These are phyloP conservation scores for Magallana ariakensis DNA, from an alignment of 1,140 invertebrate species.

Conservation along the genomic window DNA sequence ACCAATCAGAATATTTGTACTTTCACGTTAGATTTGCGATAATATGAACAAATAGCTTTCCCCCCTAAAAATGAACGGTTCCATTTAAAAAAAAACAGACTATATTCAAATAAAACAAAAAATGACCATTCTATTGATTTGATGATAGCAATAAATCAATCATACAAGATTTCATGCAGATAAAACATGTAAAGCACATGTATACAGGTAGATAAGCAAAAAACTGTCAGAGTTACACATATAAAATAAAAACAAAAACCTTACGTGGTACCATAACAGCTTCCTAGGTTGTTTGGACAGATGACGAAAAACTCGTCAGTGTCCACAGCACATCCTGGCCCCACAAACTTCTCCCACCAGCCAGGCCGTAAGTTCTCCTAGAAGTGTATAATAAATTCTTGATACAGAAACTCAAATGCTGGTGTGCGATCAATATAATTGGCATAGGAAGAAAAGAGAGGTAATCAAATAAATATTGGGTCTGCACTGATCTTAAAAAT, in stretches of 20 bases:
- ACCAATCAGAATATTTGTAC: too few relatives aligned
- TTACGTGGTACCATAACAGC: conserved; percentile 79
- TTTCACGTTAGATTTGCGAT: too few relatives aligned
- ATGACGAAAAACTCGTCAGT: conserved; percentile 80
- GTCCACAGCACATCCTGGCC: conserved; percentile 79
- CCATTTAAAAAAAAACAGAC: too few relatives aligned
- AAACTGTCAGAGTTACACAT: not conserved
- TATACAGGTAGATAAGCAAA: not conserved
- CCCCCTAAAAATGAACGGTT: too few relatives aligned
- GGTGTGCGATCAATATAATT: not conserved
- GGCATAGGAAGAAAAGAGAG: too few relatives aligned
- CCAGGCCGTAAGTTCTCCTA: conserved; percentile 76
- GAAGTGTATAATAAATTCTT: conserved; percentile 26
- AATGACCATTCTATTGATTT: too few relatives aligned
- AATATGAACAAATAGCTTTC: too few relatives aligned
- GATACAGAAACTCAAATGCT: not conserved
- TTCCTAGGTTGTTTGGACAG: conserved; percentile 79
- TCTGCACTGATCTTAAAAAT: too few relatives aligned
- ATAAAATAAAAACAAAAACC: conserved; percentile 26
- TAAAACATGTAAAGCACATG: not conserved
- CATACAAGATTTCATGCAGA: too few relatives aligned
- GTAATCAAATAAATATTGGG: too few relatives aligned
- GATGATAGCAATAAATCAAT: too few relatives aligned
- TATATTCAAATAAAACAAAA: too few relatives aligned
- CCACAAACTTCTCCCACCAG: conserved; percentile 81